Conservation (phyloP, 2,113 vertebrate genomes). For the Phrynosoma blainvillii region DNA sequence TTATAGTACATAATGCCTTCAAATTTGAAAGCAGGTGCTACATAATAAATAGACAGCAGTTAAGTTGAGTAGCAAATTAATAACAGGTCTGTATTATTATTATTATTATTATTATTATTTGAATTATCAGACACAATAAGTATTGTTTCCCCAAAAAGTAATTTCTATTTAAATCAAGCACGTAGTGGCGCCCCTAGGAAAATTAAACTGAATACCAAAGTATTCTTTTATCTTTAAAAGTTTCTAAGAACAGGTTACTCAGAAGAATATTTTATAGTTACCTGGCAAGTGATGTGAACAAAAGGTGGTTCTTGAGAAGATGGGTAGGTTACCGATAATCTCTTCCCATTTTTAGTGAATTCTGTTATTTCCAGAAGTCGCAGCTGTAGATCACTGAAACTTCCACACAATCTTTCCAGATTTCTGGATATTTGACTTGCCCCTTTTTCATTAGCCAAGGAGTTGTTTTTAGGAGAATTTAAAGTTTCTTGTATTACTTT, state of each 20-base stretch:
- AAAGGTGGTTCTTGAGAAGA: conserved; percentile 81
- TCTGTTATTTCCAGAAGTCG: conserved; percentile 84
- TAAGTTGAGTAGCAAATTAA: conserved; percentile 2
- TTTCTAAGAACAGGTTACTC: background rate
- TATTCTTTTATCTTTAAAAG: background rate
- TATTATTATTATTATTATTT: no score
- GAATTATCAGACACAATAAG: background rate
- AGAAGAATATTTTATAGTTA: conserved; percentile 61
- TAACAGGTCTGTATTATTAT: background rate
- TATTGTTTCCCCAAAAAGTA: conserved; percentile 24
- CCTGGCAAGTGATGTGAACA: conserved; percentile 87
- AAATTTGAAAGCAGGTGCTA: background rate
- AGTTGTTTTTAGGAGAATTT: conserved; percentile 71
- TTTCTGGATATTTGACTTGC: conserved; percentile 81
- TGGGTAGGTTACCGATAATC: conserved; percentile 76
- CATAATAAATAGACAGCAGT: background rate
- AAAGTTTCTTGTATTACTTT: conserved; percentile 70
- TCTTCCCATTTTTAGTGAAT: conserved; percentile 83
- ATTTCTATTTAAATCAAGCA: conserved; percentile 23
- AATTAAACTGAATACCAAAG: conserved; percentile 6
- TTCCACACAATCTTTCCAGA: conserved; percentile 84
- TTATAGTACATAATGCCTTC: background rate
- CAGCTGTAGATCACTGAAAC: conserved; percentile 84
- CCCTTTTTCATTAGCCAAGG: conserved; percentile 70
- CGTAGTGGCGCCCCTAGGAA: conserved; percentile 16